Percentiles rank a stretch among this genome's conserved stretches.
Evolutionary conservation across 2,888 invertebrate species (phyloP).

Genomic region (Drosophila stalkeri): DNA sequence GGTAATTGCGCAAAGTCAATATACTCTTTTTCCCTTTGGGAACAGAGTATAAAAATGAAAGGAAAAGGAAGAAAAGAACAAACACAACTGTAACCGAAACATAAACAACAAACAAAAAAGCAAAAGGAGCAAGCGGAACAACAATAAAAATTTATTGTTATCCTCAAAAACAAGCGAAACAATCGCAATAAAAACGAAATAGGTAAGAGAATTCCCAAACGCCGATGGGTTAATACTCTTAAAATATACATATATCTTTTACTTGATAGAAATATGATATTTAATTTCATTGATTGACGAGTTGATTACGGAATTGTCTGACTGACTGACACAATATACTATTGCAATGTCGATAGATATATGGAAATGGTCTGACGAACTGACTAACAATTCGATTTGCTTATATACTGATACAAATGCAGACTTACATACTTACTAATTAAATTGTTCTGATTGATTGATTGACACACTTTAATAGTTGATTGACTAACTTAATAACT

Average conservation of each 20-base stretch:
- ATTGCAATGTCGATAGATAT: too few relatives aligned
- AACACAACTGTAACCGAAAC: constrained; percentile 42
- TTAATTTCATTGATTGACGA: background rate
- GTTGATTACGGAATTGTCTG: too few relatives aligned
- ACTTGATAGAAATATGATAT: background rate
- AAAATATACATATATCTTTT: background rate
- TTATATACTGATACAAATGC: too few relatives aligned
- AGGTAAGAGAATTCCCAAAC: constrained; percentile 1
- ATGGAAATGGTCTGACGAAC: too few relatives aligned
- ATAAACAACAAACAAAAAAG: constrained; percentile 48
- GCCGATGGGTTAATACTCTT: constrained; percentile 27
- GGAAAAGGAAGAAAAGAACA: constrained; percentile 7
- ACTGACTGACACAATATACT: too few relatives aligned
- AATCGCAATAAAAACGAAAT: constrained; percentile 74
- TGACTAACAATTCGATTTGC: too few relatives aligned
- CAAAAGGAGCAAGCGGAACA: constrained; percentile 54
- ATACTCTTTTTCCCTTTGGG: too few relatives aligned
- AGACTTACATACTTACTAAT: too few relatives aligned
- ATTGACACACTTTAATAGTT: background rate
- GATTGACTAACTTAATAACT: background rate
- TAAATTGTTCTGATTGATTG: background rate
- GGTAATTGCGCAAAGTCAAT: too few relatives aligned
- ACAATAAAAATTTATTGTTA: constrained; percentile 80
- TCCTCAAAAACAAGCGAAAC: constrained; percentile 72
- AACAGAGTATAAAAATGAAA: too few relatives aligned